Evolutionary conservation across 2,797 vertebrate genomes (phyloP).

Genomic region (Oreochromis grahami): DNA sequence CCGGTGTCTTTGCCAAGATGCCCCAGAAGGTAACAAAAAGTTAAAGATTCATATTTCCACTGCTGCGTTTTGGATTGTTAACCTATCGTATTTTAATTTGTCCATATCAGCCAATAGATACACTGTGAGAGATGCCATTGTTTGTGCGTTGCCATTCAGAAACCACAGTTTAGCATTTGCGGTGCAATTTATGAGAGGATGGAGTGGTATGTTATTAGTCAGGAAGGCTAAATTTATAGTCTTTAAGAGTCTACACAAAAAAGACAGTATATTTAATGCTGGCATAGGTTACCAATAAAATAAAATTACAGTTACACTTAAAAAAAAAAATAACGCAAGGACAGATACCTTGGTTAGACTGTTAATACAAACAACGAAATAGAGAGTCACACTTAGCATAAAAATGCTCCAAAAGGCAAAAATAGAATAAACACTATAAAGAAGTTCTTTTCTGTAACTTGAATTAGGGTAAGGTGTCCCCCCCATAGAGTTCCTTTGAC

Average conservation of each 20-base stretch:
- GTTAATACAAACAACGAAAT: neutral
- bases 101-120: neutral
- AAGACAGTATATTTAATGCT: neutral
- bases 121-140: neutral
- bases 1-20: constrained; percentile 64
- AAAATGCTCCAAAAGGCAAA: neutral
- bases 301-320: neutral
- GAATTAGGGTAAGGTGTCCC: neutral
- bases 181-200: neutral
- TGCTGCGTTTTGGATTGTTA: neutral
- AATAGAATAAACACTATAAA: neutral
- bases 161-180: neutral
- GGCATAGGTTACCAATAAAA: neutral
- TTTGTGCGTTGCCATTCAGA: neutral
- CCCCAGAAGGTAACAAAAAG: constrained; percentile 74
- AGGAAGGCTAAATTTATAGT: neutral
- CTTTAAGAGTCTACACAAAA: neutral
- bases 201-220: neutral
- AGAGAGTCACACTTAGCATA: neutral
- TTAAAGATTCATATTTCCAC: neutral
- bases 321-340: neutral
- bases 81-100: neutral
- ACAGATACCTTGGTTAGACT: neutral
- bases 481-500: neutral
- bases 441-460: neutral